Evolutionary conservation across 2,113 vertebrate genomes (phyloP).

Genomic region (Lampris megalopsis): DNA sequence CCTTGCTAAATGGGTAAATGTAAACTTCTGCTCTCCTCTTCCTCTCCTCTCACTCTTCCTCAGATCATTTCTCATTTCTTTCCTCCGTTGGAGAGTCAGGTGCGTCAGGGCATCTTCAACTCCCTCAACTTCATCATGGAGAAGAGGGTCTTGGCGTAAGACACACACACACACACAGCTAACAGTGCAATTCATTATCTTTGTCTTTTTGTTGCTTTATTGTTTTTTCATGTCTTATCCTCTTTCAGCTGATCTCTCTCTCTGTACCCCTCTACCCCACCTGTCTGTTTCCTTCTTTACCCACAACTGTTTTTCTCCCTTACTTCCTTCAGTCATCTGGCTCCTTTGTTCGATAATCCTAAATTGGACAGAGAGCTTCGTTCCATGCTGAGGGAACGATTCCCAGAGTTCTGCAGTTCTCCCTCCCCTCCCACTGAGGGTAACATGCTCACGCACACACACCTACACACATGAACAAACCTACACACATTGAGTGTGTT

Average conservation of each 20-base stretch:
- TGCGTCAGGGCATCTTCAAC: conserved; percentile 95
- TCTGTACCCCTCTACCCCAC: neutral
- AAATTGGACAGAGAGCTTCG: conserved; percentile 96
- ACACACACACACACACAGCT: neutral
- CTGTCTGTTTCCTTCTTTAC: neutral
- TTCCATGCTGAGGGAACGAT: conserved; percentile 95
- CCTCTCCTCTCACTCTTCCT: neutral
- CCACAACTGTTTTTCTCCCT: neutral
- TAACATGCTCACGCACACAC: conserved; percentile 18
- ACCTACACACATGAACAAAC: neutral
- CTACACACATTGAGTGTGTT: neutral
- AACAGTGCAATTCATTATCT: no score
- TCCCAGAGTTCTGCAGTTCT: conserved; percentile 96
- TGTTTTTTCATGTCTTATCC: neutral
- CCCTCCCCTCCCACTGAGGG: conserved; percentile 95
- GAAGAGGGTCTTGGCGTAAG: conserved; percentile 97
- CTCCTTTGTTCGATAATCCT: conserved; percentile 96
- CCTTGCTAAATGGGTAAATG: no score
- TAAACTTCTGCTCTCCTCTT: neutral
- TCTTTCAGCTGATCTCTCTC: neutral
- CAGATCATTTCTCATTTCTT: conserved; percentile 98
- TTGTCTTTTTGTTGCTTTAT: no score
- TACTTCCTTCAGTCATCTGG: conserved; percentile 85
- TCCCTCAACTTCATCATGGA: conserved; percentile 98
- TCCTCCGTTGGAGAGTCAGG: conserved; percentile 90